Base-by-base conservation (phyloP, 2,888 invertebrate genomes). In the Diabrotica balteata region DNA sequence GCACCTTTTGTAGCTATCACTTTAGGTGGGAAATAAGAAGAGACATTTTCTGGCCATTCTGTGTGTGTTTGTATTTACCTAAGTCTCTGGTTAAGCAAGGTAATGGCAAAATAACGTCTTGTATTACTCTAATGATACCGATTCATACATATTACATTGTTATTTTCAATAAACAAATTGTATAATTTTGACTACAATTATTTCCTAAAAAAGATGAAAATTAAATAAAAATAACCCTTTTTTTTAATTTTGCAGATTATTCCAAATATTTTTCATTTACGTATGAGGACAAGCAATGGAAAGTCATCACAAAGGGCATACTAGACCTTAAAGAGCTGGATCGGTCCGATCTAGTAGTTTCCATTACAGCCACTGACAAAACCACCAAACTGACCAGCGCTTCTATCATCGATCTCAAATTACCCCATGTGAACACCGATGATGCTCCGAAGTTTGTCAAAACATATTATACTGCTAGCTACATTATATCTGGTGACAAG, bases 401-500 rank as follows among this genome's bases (percentile, higher is more conserved):
- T 17, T 55, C 63, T 4, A 55, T 57, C 4, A 63, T 63, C 8
- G 49, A 57, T 9, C 57, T 63, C 0, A 50, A 50, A 50, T 43
- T 63, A 63, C 57, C 63, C 0, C 10, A 49, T 46, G 54, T 63
- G 10, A 50, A 57, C 7, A 50, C 47, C 11, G 63, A 61, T n/a
- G 52, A 52, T 47, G 65, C 67, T 42, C 70, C 73, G 7, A 45
- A 59, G 45, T 74, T 74, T 62, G 43, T 50, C 10, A 61, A 53
- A 44, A 44, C 66, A 4, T 69, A 63, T 53, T 75, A 75, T 62
- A 57, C 67, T 8, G 73, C 64, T 10, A 49, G 53, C 3, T 75
- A 75, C 62, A 22, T 51, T n/a, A 4, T 55, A 17, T 49, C 64
- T 7, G 50, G 45, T 32, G 60, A 49, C 11, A 53, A 58, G 46